These are phyloP conservation scores for Nerophis lumbriciformis DNA, from an alignment of 2,113 vertebrate genomes.

Conservation along the genomic window DNA sequence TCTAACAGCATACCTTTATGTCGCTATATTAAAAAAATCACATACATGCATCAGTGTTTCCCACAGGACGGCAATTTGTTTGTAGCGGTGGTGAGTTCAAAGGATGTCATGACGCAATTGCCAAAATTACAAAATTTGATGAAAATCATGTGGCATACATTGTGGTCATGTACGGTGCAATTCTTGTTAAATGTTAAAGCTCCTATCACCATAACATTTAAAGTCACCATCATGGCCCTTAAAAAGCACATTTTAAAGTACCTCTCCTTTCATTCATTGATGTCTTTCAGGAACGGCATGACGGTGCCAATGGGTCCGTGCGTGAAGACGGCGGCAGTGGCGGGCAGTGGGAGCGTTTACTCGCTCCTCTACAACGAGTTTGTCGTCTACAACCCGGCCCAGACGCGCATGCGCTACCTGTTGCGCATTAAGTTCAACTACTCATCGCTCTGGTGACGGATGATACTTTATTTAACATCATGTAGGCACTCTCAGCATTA, in stretches of 20 bases:
- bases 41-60: no score
- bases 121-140: background rate
- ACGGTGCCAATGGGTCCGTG: slow-evolving; percentile 79
- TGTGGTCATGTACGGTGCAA: no score
- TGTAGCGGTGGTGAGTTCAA: no score
- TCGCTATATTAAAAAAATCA: no score
- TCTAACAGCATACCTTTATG: no score
- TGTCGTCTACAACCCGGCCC: slow-evolving; percentile 79
- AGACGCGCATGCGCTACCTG: slow-evolving; percentile 82
- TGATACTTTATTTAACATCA: background rate
- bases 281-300: slow-evolving; percentile 68
- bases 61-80: no score
- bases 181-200: no score
- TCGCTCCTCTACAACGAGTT: slow-evolving; percentile 88
- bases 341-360: slow-evolving; percentile 62
- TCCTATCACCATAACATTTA: no score
- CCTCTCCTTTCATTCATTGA: background rate
- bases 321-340: slow-evolving; percentile 32
- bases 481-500: background rate
- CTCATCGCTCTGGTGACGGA: slow-evolving; percentile 73
- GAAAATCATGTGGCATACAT: background rate
- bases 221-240: no score
- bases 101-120: no score
- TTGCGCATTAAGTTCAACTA: slow-evolving; percentile 81
- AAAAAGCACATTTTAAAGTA: no score